Percentiles rank a stretch among this genome's conserved stretches.
Evolutionary conservation across 2,888 invertebrate species (phyloP).

Genomic region (Teinopalpus imperialis): DNA sequence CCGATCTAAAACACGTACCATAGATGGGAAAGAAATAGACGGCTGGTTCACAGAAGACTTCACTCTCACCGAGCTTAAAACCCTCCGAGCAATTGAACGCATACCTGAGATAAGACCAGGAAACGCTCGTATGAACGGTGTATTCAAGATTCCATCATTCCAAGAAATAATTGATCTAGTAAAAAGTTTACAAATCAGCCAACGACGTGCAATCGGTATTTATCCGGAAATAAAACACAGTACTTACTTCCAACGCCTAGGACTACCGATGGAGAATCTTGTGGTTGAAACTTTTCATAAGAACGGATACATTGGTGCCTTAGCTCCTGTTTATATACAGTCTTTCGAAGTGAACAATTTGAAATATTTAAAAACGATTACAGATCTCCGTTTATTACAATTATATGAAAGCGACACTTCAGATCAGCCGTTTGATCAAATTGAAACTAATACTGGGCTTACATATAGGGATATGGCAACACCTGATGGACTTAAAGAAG

Average conservation of each 20-base stretch:
- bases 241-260: slow-evolving; percentile 54
- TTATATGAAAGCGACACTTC: slow-evolving; percentile 46
- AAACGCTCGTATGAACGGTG: slow-evolving; percentile 59
- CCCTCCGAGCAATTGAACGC: slow-evolving; percentile 57
- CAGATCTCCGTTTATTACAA: slow-evolving; percentile 58
- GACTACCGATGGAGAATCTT: slow-evolving; percentile 56
- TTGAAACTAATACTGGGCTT: slow-evolving; percentile 43
- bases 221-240: slow-evolving; percentile 71
- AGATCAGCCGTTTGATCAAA: slow-evolving; percentile 57
- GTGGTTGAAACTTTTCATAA: slow-evolving; percentile 54
- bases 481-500: slow-evolving; percentile 54
- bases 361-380: slow-evolving; percentile 57
- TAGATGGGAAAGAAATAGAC: slow-evolving; percentile 48
- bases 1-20: slow-evolving; percentile 50
- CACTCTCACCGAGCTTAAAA: slow-evolving; percentile 65
- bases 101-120: slow-evolving; percentile 60
- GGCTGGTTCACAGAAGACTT: slow-evolving; percentile 76
- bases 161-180: slow-evolving; percentile 68
- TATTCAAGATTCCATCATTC: slow-evolving; percentile 59
- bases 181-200: slow-evolving; percentile 56
- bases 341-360: slow-evolving; percentile 70
- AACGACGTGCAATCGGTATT: slow-evolving; percentile 58
- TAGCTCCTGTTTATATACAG: slow-evolving; percentile 65
- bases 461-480: slow-evolving; percentile 67
- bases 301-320: slow-evolving; percentile 53